Evolutionary conservation across 2,113 vertebrate genomes (phyloP).

Genomic region (Embiotoca jacksoni): DNA sequence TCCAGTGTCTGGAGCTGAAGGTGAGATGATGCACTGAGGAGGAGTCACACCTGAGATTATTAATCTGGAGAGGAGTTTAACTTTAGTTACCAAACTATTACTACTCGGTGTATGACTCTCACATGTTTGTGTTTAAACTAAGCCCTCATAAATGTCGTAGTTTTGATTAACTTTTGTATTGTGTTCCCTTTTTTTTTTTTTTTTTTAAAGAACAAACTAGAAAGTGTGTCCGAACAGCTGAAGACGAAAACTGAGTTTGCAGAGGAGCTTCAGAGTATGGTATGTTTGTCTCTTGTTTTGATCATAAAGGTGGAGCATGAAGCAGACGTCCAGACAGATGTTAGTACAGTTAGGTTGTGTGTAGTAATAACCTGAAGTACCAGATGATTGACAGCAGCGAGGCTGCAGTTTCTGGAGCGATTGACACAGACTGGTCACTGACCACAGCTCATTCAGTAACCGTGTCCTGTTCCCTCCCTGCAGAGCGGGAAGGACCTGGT

Average conservation of each 20-base stretch:
- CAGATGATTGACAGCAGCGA: too few relatives aligned
- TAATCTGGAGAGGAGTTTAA: too few relatives aligned
- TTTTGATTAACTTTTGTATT: too few relatives aligned
- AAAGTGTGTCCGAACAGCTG: conserved; percentile 80
- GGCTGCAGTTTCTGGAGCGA: too few relatives aligned
- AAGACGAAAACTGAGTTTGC: conserved; percentile 85
- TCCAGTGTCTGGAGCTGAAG: conserved; percentile 86
- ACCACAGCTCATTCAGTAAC: not conserved
- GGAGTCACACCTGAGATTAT: not conserved
- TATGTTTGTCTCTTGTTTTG: conserved; percentile 24
- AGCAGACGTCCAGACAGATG: not conserved
- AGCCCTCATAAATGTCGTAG: too few relatives aligned
- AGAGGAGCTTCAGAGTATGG: conserved; percentile 82
- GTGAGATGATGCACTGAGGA: conserved; percentile 65
- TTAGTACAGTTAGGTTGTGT: too few relatives aligned
- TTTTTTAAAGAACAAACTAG: conserved; percentile 83
- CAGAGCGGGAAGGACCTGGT: conserved; percentile 86
- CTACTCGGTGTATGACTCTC: too few relatives aligned
- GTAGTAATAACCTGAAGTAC: too few relatives aligned
- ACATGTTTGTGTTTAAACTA: too few relatives aligned
- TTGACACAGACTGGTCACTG: too few relatives aligned
- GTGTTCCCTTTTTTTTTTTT: not conserved
- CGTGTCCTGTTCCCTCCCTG: not conserved
- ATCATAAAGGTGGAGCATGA: not conserved
- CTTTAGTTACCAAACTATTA: too few relatives aligned